phyloP scores from a whole-genome alignment of 1,140 invertebrate genomes.

The Homalodisca vitripennis region DNA sequence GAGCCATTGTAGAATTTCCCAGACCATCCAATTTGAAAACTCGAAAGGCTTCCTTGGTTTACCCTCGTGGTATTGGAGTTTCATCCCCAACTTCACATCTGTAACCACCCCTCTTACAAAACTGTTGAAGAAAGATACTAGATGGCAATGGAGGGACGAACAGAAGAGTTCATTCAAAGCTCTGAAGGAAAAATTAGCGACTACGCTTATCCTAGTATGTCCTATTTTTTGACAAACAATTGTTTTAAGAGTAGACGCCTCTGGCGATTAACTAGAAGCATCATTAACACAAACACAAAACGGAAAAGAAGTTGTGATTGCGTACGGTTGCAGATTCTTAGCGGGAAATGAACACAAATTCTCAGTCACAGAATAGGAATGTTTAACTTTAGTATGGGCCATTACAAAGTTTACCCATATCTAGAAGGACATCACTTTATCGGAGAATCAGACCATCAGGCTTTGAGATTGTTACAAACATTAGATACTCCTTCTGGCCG shows the following conservation, averaged over 20 bases:
- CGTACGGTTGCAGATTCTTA: slow-evolving; percentile 44
- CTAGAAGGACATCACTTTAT: slow-evolving; percentile 46
- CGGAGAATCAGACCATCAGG: slow-evolving; percentile 48
- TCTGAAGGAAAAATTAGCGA: slow-evolving; percentile 38
- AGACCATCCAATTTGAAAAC: too few relatives aligned
- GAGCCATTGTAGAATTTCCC: too few relatives aligned
- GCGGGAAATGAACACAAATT: slow-evolving; percentile 45
- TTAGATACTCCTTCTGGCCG: slow-evolving; percentile 44
- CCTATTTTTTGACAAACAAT: slow-evolving; percentile 42
- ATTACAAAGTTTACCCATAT: slow-evolving; percentile 46
- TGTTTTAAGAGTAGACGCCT: slow-evolving; percentile 42
- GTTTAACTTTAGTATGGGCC: slow-evolving; percentile 47
- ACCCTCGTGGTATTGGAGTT: slow-evolving; percentile 44
- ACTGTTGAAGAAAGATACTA: slow-evolving; percentile 40
- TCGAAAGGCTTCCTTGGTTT: slow-evolving; percentile 43
- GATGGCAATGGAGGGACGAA: slow-evolving; percentile 29
- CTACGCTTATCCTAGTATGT: slow-evolving; percentile 38
- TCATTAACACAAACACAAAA: slow-evolving; percentile 41
- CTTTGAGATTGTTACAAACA: slow-evolving; percentile 46
- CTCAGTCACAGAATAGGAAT: slow-evolving; percentile 47
- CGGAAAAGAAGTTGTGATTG: slow-evolving; percentile 41
- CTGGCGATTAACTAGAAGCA: slow-evolving; percentile 39
- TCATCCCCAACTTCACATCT: slow-evolving; percentile 45
- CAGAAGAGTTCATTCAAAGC: slow-evolving; percentile 32
- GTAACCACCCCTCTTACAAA: slow-evolving; percentile 42